These are phyloP conservation scores for Temnothorax nylanderi DNA, from an alignment of 1,140 invertebrate species.

Conservation along the genomic window DNA sequence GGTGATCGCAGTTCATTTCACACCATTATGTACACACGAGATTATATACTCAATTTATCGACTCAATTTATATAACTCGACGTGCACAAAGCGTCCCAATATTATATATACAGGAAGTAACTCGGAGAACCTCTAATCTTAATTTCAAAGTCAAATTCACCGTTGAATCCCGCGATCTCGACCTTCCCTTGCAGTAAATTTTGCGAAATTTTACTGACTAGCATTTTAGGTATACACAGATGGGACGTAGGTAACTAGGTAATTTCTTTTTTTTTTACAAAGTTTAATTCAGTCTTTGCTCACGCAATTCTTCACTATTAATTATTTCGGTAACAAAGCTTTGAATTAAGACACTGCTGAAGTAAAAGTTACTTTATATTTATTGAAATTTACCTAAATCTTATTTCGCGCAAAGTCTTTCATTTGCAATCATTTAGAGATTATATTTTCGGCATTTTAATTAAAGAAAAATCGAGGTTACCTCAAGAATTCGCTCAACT, in stretches of 20 bases:
- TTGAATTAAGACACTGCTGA: not conserved
- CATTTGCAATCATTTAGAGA: not conserved
- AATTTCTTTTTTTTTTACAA: not conserved
- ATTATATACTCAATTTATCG: constrained; percentile 38
- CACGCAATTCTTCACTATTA: not conserved
- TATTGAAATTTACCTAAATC: not conserved
- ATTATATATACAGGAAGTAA: not conserved
- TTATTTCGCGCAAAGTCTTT: not conserved
- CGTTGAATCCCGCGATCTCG: not conserved
- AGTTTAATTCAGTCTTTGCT: not conserved
- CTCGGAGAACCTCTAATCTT: not conserved
- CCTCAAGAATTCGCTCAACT: not conserved
- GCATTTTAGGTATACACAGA: not conserved
- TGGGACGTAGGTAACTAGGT: too few relatives aligned
- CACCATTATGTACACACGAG: constrained; percentile 25
- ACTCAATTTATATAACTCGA: constrained; percentile 36
- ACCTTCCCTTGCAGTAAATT: not conserved
- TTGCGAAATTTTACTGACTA: not conserved
- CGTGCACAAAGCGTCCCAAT: not conserved
- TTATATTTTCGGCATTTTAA: not conserved
- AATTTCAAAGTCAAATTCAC: constrained; percentile 18
- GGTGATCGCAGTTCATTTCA: constrained; percentile 22
- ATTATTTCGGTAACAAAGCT: not conserved
- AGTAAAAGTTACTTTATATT: not conserved
- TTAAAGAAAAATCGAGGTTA: not conserved